Base-by-base conservation (phyloP, 2,797 vertebrate genomes). In the Danio aesculapii region DNA sequence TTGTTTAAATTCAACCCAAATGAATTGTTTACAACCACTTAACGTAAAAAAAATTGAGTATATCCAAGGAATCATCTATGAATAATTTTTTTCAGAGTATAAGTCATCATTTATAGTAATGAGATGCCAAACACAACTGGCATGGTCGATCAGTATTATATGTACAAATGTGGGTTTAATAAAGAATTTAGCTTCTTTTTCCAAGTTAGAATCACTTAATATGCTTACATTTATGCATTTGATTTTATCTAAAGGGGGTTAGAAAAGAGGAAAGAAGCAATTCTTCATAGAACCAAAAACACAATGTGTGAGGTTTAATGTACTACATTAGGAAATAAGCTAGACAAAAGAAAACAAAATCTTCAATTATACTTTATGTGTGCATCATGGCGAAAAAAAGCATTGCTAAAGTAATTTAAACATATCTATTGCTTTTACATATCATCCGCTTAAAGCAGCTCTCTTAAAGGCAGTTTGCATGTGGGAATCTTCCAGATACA, bases 101-200 rank as follows among this genome's bases (percentile, higher is more conserved):
- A 92, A 87, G 87, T 81, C n/a, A 90, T 92, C 92, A 93, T 93
- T 93, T 94, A 92, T 91, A 91, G 92, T 81, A 79, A 79, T 79
- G 75, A 69, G 87, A 93, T 93, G 91, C 92, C 91, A 91, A 92
- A 86, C 92, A 92, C 90, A 92, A 90, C 91, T 85, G 88, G 86
- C 86, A 86, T 89, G 88, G 91, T 86, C 87, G 81, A 86, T 87
- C 90, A 89, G 90, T 88, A 88, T 93, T 92, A 92, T 67, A 17
- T 72, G 61, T 69, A 72, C 75, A 72, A 47, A 43, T 3, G 79
- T 79, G 72, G 66, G 78, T 75, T 72, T 61, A 2, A 44, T 17
- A 9, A 30, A 30, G 47, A 50, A n/a, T 63, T 63, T 62, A 7
- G 5, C 0, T 19, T 47, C 1, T 68, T 17, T 55, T 43, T 30